Percentiles rank a stretch among this genome's conserved stretches.
phyloP scores from a whole-genome alignment of 2,797 vertebrate genomes.

The Heterohyrax brucei region DNA sequence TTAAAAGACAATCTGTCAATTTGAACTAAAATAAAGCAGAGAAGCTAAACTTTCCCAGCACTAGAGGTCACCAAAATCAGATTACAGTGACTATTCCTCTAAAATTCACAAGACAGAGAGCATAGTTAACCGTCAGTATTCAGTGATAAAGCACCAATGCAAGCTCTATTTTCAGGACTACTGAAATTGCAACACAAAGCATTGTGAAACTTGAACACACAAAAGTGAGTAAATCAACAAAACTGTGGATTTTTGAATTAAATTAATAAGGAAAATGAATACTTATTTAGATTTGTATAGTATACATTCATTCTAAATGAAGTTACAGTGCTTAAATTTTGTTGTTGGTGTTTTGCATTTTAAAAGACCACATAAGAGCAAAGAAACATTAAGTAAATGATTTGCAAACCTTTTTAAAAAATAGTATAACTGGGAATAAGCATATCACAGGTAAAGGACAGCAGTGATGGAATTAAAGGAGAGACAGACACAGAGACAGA shows the following conservation, averaged over 20 bases:
- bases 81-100: background rate
- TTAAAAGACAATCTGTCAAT: slow-evolving; percentile 18
- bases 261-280: slow-evolving; percentile 56
- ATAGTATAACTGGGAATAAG: background rate
- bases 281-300: background rate
- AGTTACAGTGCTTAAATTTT: background rate
- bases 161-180: slow-evolving; percentile 11
- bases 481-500: background rate
- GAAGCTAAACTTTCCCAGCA: slow-evolving; percentile 49
- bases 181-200: slow-evolving; percentile 7
- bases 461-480: background rate
- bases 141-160: background rate
- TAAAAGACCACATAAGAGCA: background rate
- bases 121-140: background rate
- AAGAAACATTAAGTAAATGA: background rate
- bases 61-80: slow-evolving; percentile 73
- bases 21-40: slow-evolving; percentile 35
- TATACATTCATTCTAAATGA: slow-evolving; percentile 4
- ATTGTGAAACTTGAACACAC: background rate
- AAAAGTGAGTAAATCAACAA: background rate
- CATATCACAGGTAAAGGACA: background rate
- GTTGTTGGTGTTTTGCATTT: background rate
- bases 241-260: background rate
- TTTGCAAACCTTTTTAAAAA: background rate
- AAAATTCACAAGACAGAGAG: background rate